A percentile compares a stretch with the other conserved stretches of the same genome.
Conservation (phyloP, 2,888 invertebrate species). For the Pteria penguin region DNA sequence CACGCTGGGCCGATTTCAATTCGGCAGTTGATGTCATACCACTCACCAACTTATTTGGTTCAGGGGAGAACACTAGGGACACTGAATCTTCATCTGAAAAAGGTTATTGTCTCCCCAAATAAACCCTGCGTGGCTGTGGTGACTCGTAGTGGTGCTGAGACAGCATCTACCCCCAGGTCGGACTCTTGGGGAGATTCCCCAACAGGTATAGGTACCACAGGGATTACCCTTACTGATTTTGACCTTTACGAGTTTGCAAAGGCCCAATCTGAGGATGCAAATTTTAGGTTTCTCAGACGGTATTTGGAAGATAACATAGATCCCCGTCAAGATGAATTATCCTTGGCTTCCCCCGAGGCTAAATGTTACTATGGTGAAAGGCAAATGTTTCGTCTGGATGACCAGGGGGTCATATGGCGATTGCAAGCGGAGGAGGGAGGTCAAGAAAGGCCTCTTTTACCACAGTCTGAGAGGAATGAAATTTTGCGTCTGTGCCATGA, state of each 20-base stretch:
- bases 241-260: background rate
- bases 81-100: background rate
- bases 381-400: background rate
- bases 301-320: background rate
- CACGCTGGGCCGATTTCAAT: slow-evolving; percentile 6
- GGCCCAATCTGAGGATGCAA: background rate
- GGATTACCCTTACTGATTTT: background rate
- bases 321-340: background rate
- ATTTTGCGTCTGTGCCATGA: background rate
- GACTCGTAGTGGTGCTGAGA: background rate
- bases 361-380: background rate
- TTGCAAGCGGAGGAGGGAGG: background rate
- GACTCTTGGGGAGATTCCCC: too few relatives aligned
- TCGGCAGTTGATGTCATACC: background rate
- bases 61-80: too few relatives aligned
- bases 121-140: background rate
- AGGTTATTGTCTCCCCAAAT: background rate
- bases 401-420: background rate
- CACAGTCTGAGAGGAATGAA: background rate
- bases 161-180: too few relatives aligned
- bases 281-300: too few relatives aligned
- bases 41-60: too few relatives aligned
- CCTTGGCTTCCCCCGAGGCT: background rate
- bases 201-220: too few relatives aligned
- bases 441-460: background rate